phyloP scores from a whole-genome alignment of 2,797 vertebrate genomes.

The Parambassis ranga region DNA sequence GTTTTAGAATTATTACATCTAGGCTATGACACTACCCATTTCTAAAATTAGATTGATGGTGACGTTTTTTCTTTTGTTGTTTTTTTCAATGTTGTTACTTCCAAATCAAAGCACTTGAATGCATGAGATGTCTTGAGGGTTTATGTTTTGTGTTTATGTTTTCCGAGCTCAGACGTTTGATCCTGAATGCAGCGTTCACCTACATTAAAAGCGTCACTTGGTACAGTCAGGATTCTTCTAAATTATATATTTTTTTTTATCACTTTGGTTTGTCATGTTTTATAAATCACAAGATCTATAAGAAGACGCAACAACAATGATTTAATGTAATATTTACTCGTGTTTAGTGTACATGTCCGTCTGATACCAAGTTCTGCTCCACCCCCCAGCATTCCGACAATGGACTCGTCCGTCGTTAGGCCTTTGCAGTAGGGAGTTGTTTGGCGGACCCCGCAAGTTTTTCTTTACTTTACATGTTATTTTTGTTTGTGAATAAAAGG shows the following conservation, averaged over 20 bases:
- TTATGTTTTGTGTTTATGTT: no score
- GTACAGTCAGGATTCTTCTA: constrained; percentile 64
- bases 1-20: no score
- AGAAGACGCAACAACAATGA: fast-evolving
- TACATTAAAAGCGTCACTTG: constrained; percentile 32
- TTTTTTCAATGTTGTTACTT: constrained; percentile 40
- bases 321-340: background rate
- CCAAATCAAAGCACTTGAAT: constrained; percentile 32
- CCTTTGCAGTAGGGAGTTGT: constrained; percentile 82
- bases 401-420: constrained; percentile 74
- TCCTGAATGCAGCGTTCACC: constrained; percentile 45
- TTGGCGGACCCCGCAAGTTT: constrained; percentile 74
- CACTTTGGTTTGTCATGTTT: fast-evolving
- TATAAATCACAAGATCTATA: fast-evolving
- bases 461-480: constrained; percentile 62
- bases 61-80: no score
- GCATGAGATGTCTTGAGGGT: background rate
- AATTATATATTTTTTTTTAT: background rate
- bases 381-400: constrained; percentile 66
- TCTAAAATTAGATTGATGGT: constrained; percentile 4
- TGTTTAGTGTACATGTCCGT: background rate
- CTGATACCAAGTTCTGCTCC: constrained; percentile 3
- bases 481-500: constrained; percentile 34
- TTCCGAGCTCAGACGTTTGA: constrained; percentile 40
- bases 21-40: no score